phyloP scores from a whole-genome alignment of 2,888 invertebrate species.

The Malthinus flaveolus region DNA sequence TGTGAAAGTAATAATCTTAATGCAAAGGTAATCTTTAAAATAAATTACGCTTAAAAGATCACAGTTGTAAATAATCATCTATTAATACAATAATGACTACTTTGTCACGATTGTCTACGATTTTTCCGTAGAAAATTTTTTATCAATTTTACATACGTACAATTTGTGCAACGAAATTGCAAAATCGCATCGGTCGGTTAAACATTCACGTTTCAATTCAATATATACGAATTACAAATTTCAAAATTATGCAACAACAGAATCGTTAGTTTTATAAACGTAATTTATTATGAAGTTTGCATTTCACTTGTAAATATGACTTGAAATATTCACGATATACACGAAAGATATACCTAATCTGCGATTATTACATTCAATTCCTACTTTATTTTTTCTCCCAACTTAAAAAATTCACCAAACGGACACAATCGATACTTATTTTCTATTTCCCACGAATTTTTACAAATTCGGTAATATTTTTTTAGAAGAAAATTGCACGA shows the following conservation, averaged over 20 bases:
- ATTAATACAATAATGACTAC: no score
- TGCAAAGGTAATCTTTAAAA: no score
- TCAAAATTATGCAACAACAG: neutral
- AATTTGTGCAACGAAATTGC: no score
- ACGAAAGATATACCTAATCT: constrained; percentile 7
- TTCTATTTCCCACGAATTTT: constrained; percentile 22
- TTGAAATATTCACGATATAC: constrained; percentile 1
- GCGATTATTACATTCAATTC: neutral
- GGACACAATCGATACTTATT: constrained; percentile 11
- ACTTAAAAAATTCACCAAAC: neutral
- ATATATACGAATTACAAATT: no score
- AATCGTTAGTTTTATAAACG: constrained; percentile 5
- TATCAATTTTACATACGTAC: no score
- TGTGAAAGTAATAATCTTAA: no score
- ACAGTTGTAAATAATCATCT: no score
- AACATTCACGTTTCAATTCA: no score
- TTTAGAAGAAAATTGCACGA: constrained; percentile 13
- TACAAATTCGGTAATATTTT: constrained; percentile 9
- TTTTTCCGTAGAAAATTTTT: no score
- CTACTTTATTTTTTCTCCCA: neutral
- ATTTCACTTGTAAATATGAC: constrained; percentile 9
- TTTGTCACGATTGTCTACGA: no score
- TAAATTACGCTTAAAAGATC: no score
- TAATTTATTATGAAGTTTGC: constrained; percentile 17
- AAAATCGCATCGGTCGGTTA: no score